phyloP scores from a whole-genome alignment of 2,797 vertebrate species.

The Leptatherina wallacei region DNA sequence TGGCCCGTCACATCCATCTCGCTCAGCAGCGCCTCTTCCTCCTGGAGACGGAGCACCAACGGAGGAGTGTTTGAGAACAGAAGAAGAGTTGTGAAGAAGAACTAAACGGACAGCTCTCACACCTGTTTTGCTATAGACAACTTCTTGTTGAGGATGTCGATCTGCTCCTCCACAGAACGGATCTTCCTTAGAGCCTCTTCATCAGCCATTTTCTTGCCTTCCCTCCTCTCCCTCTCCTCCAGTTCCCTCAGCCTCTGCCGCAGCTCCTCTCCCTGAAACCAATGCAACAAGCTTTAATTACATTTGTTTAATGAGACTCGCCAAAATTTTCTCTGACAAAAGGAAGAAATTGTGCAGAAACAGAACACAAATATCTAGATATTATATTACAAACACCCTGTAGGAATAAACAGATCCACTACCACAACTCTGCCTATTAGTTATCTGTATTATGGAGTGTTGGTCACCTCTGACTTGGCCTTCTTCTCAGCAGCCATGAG shows the following conservation, averaged over 20 bases:
- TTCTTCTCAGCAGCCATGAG: constrained; percentile 99
- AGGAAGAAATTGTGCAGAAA: not conserved
- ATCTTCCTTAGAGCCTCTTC: constrained; percentile 96
- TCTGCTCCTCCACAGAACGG: constrained; percentile 95
- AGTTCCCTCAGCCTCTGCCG: constrained; percentile 92
- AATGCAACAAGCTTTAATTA: not conserved
- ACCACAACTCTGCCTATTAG: fast-evolving
- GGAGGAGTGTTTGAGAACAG: not conserved
- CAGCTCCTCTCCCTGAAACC: constrained; percentile 90
- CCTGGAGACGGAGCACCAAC: constrained; percentile 83
- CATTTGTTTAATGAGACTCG: not conserved
- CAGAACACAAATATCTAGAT: not conserved
- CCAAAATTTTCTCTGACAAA: not conserved
- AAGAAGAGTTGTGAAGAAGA: not conserved
- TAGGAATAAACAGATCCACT: not conserved
- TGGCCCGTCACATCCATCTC: constrained; percentile 95
- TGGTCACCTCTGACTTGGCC: constrained; percentile 92
- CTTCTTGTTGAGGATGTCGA: constrained; percentile 96
- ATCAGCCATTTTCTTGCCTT: constrained; percentile 97
- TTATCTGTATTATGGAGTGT: not conserved
- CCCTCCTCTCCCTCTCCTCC: constrained; percentile 95
- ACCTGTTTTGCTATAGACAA: constrained; percentile 97
- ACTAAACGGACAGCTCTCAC: not conserved
- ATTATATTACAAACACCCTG: not conserved
- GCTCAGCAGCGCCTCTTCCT: constrained; percentile 90